These are phyloP conservation scores for Acleris emargana DNA, from an alignment of 2,888 invertebrate species.

Conservation along the genomic window DNA sequence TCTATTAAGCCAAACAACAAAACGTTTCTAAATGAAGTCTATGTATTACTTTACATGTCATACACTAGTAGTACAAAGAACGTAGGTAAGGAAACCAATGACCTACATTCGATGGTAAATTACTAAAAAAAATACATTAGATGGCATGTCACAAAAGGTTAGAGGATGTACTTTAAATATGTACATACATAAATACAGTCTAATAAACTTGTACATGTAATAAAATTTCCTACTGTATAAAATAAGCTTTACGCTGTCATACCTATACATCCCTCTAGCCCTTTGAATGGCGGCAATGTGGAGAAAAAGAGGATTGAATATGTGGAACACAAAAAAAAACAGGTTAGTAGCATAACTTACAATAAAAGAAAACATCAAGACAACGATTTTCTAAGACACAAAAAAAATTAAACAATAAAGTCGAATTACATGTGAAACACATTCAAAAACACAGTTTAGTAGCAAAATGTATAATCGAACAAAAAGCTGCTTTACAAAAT, in stretches of 20 bases:
- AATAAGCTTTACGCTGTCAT: conserved; percentile 47
- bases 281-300: conserved; percentile 71
- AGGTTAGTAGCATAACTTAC: neutral
- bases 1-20: too few species aligned
- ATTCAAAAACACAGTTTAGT: conserved; percentile 32
- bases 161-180: conserved; percentile 62
- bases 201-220: conserved; percentile 39
- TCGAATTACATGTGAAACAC: conserved; percentile 5
- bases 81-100: too few species aligned
- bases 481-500: too few species aligned
- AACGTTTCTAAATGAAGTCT: too few species aligned
- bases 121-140: neutral
- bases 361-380: too few species aligned
- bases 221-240: conserved; percentile 15
- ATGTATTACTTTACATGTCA: too few species aligned
- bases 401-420: too few species aligned
- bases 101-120: neutral
- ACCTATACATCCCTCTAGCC: conserved; percentile 79
- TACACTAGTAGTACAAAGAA: too few species aligned
- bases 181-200: conserved; percentile 39
- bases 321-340: conserved; percentile 36
- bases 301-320: conserved; percentile 38
- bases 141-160: conserved; percentile 61
- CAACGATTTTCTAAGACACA: too few species aligned
- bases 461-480: neutral